Base-by-base conservation (phyloP, 2,888 invertebrate genomes). In the Hybos culiciformis region DNA sequence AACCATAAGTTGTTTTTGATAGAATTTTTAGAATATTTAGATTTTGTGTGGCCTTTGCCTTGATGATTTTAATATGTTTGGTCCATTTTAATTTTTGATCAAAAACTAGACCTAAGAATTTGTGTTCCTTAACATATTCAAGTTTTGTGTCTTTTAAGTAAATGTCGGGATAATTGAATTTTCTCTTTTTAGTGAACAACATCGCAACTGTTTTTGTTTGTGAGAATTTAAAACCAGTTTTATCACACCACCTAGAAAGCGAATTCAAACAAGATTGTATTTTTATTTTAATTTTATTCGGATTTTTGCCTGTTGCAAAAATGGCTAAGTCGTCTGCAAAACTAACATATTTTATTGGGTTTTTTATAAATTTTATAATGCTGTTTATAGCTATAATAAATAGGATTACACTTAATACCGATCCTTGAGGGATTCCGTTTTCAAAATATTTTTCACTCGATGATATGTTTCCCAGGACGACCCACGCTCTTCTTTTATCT, bases 381-480 rank as follows among this genome's bases (percentile, higher is more conserved):
- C 23, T 41, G n/a, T 41, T 41, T 7, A 41, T 17, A n/a, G 41
- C 34, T 15, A 41, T 34, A 11, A 40, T 3, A 12, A 40, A 40
- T 21, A 20, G n/a, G 12, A 33, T 41, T 2, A 34, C 34, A 11
- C 36, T 41, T 19, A 41, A 18, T 6, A 41, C 29, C 9, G 41
- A 36, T 20, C 41, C 41, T 36, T 41, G 41, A 12, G 41, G 36
- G 12, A 37, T 37, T 2, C 41, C 36, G 14, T 41, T 41, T 15
- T 36, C 41, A n/a, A 36, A 19, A 15, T 9, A 14, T 5, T 19
- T 31, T 31, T 41, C 18, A 4, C 12, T 31, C 12, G 41, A 41
- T 12, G 34, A 34, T 3, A 18, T 17, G 6, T 41, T 26, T 12
- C 41, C 32, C 12, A 32, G 4, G 9, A 26, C 26, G 18, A 11